Base-by-base conservation (phyloP, 1,140 invertebrate genomes). In the Agrilus planipennis region DNA sequence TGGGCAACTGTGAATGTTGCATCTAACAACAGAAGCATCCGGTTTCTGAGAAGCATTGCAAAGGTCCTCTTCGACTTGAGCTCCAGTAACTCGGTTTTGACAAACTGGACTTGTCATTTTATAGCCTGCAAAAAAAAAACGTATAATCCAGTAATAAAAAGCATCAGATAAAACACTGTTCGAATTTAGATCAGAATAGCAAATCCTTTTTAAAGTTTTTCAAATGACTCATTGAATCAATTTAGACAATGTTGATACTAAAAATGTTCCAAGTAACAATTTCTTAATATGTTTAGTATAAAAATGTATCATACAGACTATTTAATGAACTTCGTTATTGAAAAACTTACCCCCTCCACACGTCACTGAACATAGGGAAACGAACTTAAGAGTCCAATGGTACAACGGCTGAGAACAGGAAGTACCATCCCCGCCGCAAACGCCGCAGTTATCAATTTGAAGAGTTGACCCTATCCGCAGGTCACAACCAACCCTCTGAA, bases 401-500 rank as follows among this genome's bases (percentile, higher is more conserved):
- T 89, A 91, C 32, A 81, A 65, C 31, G 79, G 76, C 49, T 79
- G 71, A 2, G 73, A 71, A 63, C 87, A 89, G 31, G 79, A 76
- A 37, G 79, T 79, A 30, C 88, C 87, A 60, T 92, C 84, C 22
- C 89, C 89, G 4, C 89, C 89, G 55, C 88, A 93, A 14, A 91
- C 78, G 1, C 89, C 89, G 55, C 89, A 93, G 42, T 75, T 76
- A 65, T 93, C 89, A 22, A 88, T 77, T 51, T 80, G 84, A 54
- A 80, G 80, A 19, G 75, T 75, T 7, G 87, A 91, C 14, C 87
- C 87, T 41, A 92, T 79, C 54, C 77, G 74, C 39, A 91, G 71
- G 64, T 93, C 89, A 61, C 89, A 93, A 20, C 89, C 89, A 12
- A 93, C 88, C 50, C 78, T 74, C 89, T 93, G 71, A 10, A 76